These are phyloP conservation scores for Neoaliturus tenellus DNA, from an alignment of 2,888 invertebrate genomes.

Conservation along the genomic window DNA sequence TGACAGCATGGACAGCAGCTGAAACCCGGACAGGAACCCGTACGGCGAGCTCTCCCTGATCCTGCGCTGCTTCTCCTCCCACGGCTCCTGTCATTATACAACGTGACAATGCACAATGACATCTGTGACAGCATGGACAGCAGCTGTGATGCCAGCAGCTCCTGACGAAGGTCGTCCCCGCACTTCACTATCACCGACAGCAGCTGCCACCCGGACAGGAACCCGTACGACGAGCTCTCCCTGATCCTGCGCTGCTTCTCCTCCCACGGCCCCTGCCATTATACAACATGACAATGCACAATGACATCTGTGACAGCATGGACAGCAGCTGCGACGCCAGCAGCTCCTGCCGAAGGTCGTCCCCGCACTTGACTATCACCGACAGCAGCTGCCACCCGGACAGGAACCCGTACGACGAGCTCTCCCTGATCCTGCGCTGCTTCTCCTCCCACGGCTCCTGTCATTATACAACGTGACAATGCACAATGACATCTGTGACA, in stretches of 20 bases:
- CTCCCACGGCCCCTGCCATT: conserved; percentile 86
- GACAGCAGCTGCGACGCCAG: conserved; percentile 96
- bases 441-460: conserved; percentile 92
- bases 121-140: conserved; percentile 90
- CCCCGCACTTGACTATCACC: conserved; percentile 98
- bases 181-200: conserved; percentile 98
- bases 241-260: conserved; percentile 88
- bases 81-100: conserved; percentile 88
- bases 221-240: conserved; percentile 96
- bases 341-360: conserved; percentile 97
- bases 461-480: conserved; percentile 89
- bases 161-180: conserved; percentile 98
- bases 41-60: conserved; percentile 95
- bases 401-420: conserved; percentile 96
- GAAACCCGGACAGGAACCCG: conserved; percentile 95
- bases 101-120: no score
- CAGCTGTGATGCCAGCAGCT: conserved; percentile 97
- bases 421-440: conserved; percentile 85
- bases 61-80: conserved; percentile 87
- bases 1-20: conserved; percentile 96
- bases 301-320: conserved; percentile 93
- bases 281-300: conserved; percentile 96
- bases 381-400: conserved; percentile 95
- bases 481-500: conserved; percentile 96
- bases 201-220: conserved; percentile 92